Evolutionary conservation across 1,140 invertebrate species (phyloP), one percentile per base, ranked within the genome.

Genomic region (Nomia melanderi): DNA sequence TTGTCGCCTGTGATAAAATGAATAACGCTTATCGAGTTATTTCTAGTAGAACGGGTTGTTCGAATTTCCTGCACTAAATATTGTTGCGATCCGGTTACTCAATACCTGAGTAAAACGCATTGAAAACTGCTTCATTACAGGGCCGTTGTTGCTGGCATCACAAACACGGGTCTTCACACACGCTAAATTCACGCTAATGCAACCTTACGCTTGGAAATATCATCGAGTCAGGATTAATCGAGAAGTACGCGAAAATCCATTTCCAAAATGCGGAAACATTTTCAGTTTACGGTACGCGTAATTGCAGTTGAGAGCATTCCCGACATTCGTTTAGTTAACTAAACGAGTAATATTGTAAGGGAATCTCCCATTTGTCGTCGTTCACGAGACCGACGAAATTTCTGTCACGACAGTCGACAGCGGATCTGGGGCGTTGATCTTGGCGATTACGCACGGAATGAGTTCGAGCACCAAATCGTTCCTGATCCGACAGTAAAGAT

Each of bases 141-240:
- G n/a, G n/a, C n/a, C n/a, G n/a, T n/a, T n/a, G n/a, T n/a, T n/a
- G n/a, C 57, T 7, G 23, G 2, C n/a, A 6, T 25, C 27, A 2
- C 44, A 27, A 50, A 36, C 36, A n/a, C 41, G 41, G 53, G n/a
- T 17, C 41, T n/a, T 4, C 23, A 36, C 12, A 14, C 7, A 11
- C 9, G 12, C 27, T 39, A 25, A 67, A 67, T 75, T 44, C 67
- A 75, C 53, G 53, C 23, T 66, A 57, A 66, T 67, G 39, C 11
- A n/a, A n/a, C n/a, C n/a, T 27, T 25, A 39, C 29, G 33, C 36
- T 14, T 2, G 47, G 71, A 56, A 67, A 47, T 27, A 44, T 75
- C 57, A 67, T 75, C 63, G 29, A 33, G 66, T 67, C 56, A 59
- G 29, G 44, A 41, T 75, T 65, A 59, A 67, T 75, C n/a, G 53